Base-by-base conservation (phyloP, 2,113 vertebrate genomes). In the Agelaius phoeniceus region DNA sequence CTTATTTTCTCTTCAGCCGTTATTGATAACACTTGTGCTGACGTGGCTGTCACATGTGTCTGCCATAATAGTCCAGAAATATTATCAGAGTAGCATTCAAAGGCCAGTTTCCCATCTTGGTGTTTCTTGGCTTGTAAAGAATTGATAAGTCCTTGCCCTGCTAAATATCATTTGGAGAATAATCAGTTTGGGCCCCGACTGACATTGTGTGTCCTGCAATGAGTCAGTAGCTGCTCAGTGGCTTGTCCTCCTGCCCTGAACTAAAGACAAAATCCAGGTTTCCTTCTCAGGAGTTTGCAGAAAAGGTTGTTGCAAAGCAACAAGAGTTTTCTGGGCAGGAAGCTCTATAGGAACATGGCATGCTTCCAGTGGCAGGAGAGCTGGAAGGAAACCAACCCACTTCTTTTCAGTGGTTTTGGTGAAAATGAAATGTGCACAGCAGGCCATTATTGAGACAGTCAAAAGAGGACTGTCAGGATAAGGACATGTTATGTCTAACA, bases 81-180 rank as follows among this genome's bases (percentile, higher is more conserved):
- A 63, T 43, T 57, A 74, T 69, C 87, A 79, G 46, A 83, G 51
- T 39, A 66, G 67, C 48, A 84, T 73, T 75, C 49, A 61, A 91
- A 87, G 49, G 80, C 65, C 82, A 71, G 23, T 79, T 95, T 76
- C 49, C 61, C 57, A 28, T 78, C 24, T 31, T 49, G 20, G 54
- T 76, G 49, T 43, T 87, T 93, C 62, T 96, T 93, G 93, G 74
- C 84, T 76, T 82, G 74, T 43, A 62, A 96, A 79, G n/a, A 57
- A 65, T 14, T 71, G 51, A 33, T 7, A n/a, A 15, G 21, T 43
- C 76, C 65, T 94, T 89, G 84, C 71, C 55, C 58, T 54, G 31
- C 33, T 69, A 73, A 92, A 37, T 63, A 59, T 18, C n/a, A 7
- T 67, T 37, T 79, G 71, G 49, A 84, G 58, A 33, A 72, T 37